Evolutionary conservation across 2,797 vertebrate species (phyloP).

Genomic region (Syngnathus rostellatus): DNA sequence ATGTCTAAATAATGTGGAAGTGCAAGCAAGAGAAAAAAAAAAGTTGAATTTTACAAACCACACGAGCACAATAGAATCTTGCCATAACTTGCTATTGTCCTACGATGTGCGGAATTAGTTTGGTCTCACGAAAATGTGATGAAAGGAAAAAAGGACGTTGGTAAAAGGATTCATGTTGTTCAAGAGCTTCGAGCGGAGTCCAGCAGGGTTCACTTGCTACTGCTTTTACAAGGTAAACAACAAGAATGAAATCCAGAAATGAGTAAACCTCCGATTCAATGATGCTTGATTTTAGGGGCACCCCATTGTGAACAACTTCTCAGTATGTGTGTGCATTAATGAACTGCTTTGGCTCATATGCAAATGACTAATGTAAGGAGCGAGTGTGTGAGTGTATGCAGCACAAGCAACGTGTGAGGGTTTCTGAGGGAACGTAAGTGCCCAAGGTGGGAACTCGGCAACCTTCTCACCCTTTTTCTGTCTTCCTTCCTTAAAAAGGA

Average conservation of each 20-base stretch:
- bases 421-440: conserved; percentile 46
- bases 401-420: conserved; percentile 30
- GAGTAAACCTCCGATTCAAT: conserved; percentile 33
- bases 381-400: conserved; percentile 44
- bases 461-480: conserved; percentile 70
- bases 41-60: not conserved
- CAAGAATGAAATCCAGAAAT: conserved; percentile 37
- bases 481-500: conserved; percentile 47
- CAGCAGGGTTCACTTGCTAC: conserved; percentile 48
- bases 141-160: conserved; percentile 4
- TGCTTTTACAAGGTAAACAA: conserved; percentile 43
- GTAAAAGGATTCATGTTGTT: conserved; percentile 25
- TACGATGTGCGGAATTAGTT: not conserved
- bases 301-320: conserved; percentile 47
- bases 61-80: not conserved
- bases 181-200: conserved; percentile 41
- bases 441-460: conserved; percentile 71
- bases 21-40: not conserved
- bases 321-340: conserved; percentile 58
- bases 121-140: conserved; percentile 12
- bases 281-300: conserved; percentile 26
- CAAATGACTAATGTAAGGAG: conserved; percentile 45
- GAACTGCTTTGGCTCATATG: conserved; percentile 50
- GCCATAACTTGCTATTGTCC: not conserved
- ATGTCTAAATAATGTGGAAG: not conserved